Conservation (phyloP, 2,113 vertebrate genomes). For the Alosa alosa region DNA sequence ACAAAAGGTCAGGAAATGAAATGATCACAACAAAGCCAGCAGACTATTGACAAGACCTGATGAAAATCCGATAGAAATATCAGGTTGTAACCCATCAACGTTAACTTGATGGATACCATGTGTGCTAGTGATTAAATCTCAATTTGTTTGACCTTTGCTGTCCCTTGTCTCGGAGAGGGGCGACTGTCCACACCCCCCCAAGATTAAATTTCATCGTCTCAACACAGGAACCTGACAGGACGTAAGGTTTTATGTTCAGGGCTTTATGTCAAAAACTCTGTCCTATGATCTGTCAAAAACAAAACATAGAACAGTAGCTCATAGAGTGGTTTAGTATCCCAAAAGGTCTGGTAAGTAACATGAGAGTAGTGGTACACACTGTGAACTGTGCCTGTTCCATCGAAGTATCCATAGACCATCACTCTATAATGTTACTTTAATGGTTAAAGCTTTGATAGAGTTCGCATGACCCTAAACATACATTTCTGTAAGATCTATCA, state of each 20-base stretch:
- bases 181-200: neutral
- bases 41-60: slow-evolving; percentile 10
- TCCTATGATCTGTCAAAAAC: neutral
- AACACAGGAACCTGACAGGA: neutral
- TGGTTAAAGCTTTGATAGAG: neutral
- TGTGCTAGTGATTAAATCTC: neutral
- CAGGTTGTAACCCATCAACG: neutral
- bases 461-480: neutral
- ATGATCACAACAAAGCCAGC: neutral
- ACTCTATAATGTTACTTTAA: neutral
- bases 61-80: slow-evolving; percentile 6
- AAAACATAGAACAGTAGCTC: neutral
- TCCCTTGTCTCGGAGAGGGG: neutral
- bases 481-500: neutral
- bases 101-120: neutral
- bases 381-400: neutral
- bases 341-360: neutral
- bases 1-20: slow-evolving; percentile 6
- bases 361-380: no score
- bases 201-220: neutral
- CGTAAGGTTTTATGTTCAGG: neutral
- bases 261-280: neutral
- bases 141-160: slow-evolving; percentile 9
- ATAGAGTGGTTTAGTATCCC: neutral
- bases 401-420: no score